Percentiles rank a stretch among this genome's conserved stretches.
phyloP scores from a whole-genome alignment of 2,113 vertebrate species.

The Vulpes lagopus region DNA sequence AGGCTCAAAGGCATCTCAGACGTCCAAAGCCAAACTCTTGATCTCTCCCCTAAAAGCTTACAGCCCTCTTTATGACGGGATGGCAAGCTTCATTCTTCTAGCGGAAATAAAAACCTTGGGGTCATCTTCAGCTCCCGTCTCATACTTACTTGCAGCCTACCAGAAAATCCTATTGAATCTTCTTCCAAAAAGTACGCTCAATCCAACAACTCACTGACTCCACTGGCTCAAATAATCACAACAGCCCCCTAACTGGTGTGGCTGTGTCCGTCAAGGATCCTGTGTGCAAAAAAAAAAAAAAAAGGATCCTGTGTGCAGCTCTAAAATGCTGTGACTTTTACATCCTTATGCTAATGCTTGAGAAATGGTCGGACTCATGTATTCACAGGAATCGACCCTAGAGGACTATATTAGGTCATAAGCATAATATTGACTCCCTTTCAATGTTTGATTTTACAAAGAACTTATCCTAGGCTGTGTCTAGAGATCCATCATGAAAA shows the following conservation, averaged over 20 bases:
- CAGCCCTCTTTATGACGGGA: neutral
- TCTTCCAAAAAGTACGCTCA: neutral
- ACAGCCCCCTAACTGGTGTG: neutral
- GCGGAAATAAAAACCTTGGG: neutral
- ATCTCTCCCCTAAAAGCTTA: neutral
- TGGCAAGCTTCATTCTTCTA: neutral
- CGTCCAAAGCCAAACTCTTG: neutral
- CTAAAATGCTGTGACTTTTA: constrained; percentile 35
- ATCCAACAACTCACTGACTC: neutral
- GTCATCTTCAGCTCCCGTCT: neutral
- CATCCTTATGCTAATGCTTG: neutral
- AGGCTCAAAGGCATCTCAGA: neutral
- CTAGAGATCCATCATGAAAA: neutral
- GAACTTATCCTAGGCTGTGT: neutral
- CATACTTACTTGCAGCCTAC: neutral
- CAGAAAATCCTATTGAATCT: neutral
- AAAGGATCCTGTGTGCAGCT: neutral
- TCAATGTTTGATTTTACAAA: constrained; percentile 55
- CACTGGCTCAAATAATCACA: neutral
- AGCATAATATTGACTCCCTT: neutral
- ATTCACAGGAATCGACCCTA: neutral
- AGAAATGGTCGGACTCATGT: constrained; percentile 18
- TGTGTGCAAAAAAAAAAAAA: neutral
- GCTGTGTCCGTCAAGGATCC: neutral
- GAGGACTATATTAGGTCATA: constrained; percentile 1